Conservation (phyloP, 2,888 invertebrate species). For the Leucophora obtusa region DNA sequence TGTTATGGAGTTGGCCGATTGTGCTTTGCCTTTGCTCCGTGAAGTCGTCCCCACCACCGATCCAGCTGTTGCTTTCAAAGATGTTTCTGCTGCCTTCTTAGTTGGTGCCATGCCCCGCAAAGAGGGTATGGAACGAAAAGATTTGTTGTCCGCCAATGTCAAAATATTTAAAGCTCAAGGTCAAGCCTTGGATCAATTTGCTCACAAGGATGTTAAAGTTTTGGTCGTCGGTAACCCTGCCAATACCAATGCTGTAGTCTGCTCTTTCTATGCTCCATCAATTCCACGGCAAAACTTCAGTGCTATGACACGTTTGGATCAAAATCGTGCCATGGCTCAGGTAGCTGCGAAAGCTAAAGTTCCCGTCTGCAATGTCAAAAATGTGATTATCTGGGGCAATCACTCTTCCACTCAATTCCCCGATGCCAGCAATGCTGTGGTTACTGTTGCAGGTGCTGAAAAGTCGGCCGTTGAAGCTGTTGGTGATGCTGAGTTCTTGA, state of each 20-base stretch:
- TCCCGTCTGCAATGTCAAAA: constrained; percentile 87
- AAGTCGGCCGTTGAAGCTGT: constrained; percentile 85
- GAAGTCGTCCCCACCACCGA: constrained; percentile 93
- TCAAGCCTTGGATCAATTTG: constrained; percentile 92
- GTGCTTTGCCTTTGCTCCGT: constrained; percentile 92
- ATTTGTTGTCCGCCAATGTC: constrained; percentile 97
- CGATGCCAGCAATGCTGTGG: constrained; percentile 88
- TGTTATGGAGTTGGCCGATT: constrained; percentile 97
- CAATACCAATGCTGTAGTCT: constrained; percentile 98
- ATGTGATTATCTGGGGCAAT: constrained; percentile 99
- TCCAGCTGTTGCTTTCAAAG: constrained; percentile 94
- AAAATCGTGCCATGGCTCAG: constrained; percentile 97
- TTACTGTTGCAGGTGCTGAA: constrained; percentile 80
- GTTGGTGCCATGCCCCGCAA: constrained; percentile 99
- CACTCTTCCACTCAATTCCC: constrained; percentile 99
- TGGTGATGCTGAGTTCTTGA: constrained; percentile 90
- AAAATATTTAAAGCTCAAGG: constrained; percentile 99
- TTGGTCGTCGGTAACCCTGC: constrained; percentile 99
- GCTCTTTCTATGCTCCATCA: constrained; percentile 95
- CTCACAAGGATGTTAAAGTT: constrained; percentile 94
- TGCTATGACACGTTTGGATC: constrained; percentile 98
- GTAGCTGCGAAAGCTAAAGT: constrained; percentile 86
- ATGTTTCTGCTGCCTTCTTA: constrained; percentile 96
- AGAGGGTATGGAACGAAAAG: constrained; percentile 99
- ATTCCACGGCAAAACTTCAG: constrained; percentile 98